phyloP scores from a whole-genome alignment of 2,113 vertebrate species.

The Tichodroma muraria region DNA sequence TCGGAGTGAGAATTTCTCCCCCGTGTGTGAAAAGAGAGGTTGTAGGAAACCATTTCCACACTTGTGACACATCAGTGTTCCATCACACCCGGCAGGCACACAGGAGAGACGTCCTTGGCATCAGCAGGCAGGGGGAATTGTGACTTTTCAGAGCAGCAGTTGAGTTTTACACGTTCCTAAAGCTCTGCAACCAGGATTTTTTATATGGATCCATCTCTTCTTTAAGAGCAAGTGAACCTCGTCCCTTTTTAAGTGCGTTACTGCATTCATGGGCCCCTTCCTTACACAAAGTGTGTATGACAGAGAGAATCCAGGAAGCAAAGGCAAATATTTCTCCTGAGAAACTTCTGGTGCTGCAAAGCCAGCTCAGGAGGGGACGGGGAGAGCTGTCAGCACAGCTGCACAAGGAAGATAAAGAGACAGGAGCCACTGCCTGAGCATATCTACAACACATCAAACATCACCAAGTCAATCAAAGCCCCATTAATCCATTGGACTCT shows the following conservation, averaged over 20 bases:
- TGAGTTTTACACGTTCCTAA: neutral
- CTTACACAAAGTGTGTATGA: neutral
- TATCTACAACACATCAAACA: conserved; percentile 48
- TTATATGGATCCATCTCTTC: neutral
- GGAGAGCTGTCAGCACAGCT: neutral
- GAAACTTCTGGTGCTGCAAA: neutral
- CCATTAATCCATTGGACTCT: conserved; percentile 40
- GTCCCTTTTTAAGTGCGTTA: neutral
- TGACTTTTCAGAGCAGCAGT: neutral
- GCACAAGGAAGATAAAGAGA: conserved; percentile 39
- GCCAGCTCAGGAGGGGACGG: neutral
- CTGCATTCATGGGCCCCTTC: neutral
- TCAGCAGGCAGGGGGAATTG: neutral
- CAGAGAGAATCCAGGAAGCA: neutral
- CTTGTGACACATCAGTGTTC: neutral
- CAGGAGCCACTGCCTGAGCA: neutral
- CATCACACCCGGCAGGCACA: neutral
- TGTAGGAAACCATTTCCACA: neutral
- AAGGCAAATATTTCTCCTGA: neutral
- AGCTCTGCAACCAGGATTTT: neutral
- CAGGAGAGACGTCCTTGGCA: neutral
- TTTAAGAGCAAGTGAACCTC: neutral
- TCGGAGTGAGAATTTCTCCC: neutral
- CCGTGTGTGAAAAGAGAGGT: accelerated
- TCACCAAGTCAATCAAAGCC: conserved; percentile 17